A percentile compares a stretch with the other conserved stretches of the same genome.
These are phyloP conservation scores for Cliona cf. orientalis DNA, from an alignment of 37 sponge, comb jelly and placozoan species.

Conservation along the genomic window DNA sequence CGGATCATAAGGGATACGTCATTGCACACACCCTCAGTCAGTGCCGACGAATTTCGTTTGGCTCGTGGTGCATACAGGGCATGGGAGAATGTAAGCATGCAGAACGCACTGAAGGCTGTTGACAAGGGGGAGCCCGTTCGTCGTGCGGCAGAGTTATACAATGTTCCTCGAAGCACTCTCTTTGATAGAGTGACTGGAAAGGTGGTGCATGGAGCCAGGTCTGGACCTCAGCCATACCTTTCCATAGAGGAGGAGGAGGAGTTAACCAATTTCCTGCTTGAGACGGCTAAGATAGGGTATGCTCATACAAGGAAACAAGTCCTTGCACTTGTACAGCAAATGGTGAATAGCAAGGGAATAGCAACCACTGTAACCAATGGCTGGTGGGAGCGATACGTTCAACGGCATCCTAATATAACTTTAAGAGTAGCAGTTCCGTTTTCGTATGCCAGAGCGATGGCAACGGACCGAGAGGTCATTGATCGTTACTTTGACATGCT, in stretches of 20 bases:
- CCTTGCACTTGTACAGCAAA: neutral
- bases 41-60: too few relatives aligned
- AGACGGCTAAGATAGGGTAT: neutral
- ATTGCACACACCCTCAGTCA: too few relatives aligned
- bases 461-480: neutral
- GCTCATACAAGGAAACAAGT: neutral
- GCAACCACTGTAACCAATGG: conserved; percentile 16
- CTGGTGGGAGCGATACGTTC: conserved; percentile 42
- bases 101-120: neutral
- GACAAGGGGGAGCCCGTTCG: neutral
- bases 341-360: conserved; percentile 26
- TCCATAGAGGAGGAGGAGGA: neutral
- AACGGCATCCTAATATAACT: conserved; percentile 4
- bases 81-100: too few relatives aligned
- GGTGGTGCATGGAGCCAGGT: neutral
- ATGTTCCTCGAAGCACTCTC: neutral
- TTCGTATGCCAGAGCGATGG: conserved; percentile 4
- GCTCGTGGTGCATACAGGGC: too few relatives aligned
- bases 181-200: neutral
- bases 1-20: too few relatives aligned
- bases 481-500: conserved; percentile 25
- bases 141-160: neutral
- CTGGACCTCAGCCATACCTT: neutral
- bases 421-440: conserved; percentile 2
- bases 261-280: neutral